phyloP scores from a whole-genome alignment of 1,140 invertebrate genomes.

The Drosophila albomicans region DNA sequence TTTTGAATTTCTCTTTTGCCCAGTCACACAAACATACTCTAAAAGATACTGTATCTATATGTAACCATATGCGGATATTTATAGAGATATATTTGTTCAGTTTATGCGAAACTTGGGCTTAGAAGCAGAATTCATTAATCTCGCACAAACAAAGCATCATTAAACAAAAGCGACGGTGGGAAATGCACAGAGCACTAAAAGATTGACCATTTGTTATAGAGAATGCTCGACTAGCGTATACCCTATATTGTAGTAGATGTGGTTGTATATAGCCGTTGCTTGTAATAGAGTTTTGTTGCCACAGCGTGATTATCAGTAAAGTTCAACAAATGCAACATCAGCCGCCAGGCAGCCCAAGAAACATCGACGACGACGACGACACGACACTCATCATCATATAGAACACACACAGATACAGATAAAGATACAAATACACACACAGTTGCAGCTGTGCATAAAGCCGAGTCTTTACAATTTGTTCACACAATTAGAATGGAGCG shows the following conservation, averaged over 20 bases:
- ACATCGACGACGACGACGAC: constrained; percentile 5
- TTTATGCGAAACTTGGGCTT: constrained; percentile 63
- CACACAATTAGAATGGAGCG: constrained; percentile 51
- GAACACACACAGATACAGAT: not conserved
- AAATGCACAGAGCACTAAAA: constrained; percentile 43
- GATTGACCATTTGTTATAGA: not conserved
- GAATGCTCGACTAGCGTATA: not conserved
- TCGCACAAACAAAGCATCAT: constrained; percentile 45
- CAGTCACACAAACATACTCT: constrained; percentile 7
- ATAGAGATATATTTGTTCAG: constrained; percentile 31
- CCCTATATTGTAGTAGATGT: not conserved
- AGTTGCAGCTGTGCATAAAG: not conserved
- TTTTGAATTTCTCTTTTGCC: constrained; percentile 68
- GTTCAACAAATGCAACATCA: constrained; percentile 44
- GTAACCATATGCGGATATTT: constrained; percentile 15
- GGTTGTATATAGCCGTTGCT: constrained; percentile 1
- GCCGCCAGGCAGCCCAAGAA: constrained; percentile 34
- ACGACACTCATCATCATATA: constrained; percentile 33
- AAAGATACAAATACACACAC: not conserved
- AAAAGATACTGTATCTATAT: constrained; percentile 19
- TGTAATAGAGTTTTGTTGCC: constrained; percentile 21
- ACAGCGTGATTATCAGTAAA: constrained; percentile 48
- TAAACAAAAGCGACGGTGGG: constrained; percentile 49
- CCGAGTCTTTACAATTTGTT: constrained; percentile 42
- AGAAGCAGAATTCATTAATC: constrained; percentile 74